Base-by-base conservation (phyloP, 2,113 vertebrate genomes). In the Etia nguti region DNA sequence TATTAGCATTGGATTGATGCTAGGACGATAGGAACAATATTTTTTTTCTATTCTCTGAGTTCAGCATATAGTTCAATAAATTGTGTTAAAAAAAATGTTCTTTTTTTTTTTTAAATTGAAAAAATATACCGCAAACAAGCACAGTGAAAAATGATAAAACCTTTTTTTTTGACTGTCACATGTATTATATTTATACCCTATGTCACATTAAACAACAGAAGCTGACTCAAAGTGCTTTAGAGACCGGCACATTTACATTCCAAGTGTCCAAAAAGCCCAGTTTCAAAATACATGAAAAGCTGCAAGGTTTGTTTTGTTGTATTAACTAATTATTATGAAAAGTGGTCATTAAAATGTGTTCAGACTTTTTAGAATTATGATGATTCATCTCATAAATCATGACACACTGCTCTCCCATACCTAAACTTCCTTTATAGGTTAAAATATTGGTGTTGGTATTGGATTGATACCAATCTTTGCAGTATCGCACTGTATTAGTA, bases 401-500 rank as follows among this genome's bases (percentile, higher is more conserved):
- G 20, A 22, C 60, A 68, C 34, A 36, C 60, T 65, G 20, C 3
- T 13, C 34, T 65, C 34, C 20, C 20, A 10, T 65, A 34, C 60
- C 34, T 68, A 38, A 68, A 68, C 60, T 68, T 68, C 60, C 60
- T 38, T 38, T 68, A 68, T 38, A 68, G 1, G 20, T 38, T 68
- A 22, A 38, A 68, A 38, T 38, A 38, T 38, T 68, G 34, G 60
- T 68, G 11, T 68, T 38, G 20, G 60, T 68, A 38, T 68, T 68
- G 60, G 60, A 22, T 68, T 68, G 34, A 68, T 68, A 22, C 20
- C 34, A 68, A 68, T 22, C 13, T 68, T 8, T 0, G 20, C 34
- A 68, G 20, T 8, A 68, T 68, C 0, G 1, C 34, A 68, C 20
- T 22, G 34, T 11, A 68, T 10, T 38, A 1, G 18, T 12, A 65